A percentile compares a stretch with the other conserved stretches of the same genome.
Evolutionary conservation across 2,888 invertebrate genomes (phyloP).

Genomic region (Eupeodes luniger): DNA sequence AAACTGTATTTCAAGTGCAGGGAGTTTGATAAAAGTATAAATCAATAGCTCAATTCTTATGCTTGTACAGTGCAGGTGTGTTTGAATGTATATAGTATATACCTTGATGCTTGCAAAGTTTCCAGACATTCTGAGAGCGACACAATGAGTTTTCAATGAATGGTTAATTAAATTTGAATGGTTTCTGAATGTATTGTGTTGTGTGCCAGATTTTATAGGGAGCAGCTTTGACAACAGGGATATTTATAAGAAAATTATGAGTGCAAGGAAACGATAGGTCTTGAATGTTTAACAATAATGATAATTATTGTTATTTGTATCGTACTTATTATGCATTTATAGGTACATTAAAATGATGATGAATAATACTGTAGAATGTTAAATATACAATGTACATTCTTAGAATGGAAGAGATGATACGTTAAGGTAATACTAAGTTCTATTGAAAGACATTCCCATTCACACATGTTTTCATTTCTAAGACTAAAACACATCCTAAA

Average conservation of each 20-base stretch:
- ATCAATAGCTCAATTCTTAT: constrained; percentile 17
- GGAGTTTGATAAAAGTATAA: not conserved
- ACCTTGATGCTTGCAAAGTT: constrained; percentile 36
- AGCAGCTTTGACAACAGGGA: not conserved
- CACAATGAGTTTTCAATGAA: constrained; percentile 61
- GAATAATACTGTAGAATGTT: too few relatives aligned
- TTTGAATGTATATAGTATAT: not conserved
- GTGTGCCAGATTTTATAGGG: constrained; percentile 28
- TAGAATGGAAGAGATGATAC: too few relatives aligned
- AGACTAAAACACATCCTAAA: too few relatives aligned
- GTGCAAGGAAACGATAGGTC: constrained; percentile 17
- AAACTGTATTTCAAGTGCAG: not conserved
- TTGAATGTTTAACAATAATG: constrained; percentile 16
- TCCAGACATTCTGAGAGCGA: constrained; percentile 55
- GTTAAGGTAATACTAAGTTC: too few relatives aligned
- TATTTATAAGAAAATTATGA: constrained; percentile 11
- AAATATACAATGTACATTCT: too few relatives aligned
- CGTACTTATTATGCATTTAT: constrained; percentile 23
- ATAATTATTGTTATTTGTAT: constrained; percentile 27
- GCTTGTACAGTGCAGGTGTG: too few relatives aligned
- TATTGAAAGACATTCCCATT: too few relatives aligned
- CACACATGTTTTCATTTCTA: too few relatives aligned
- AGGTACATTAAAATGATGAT: not conserved
- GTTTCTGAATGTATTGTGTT: constrained; percentile 47
- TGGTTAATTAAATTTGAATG: constrained; percentile 60